A percentile compares a stretch with the other conserved stretches of the same genome.
These are phyloP conservation scores for Nasua narica DNA, from an alignment of 2,797 vertebrate genomes.

Conservation along the genomic window DNA sequence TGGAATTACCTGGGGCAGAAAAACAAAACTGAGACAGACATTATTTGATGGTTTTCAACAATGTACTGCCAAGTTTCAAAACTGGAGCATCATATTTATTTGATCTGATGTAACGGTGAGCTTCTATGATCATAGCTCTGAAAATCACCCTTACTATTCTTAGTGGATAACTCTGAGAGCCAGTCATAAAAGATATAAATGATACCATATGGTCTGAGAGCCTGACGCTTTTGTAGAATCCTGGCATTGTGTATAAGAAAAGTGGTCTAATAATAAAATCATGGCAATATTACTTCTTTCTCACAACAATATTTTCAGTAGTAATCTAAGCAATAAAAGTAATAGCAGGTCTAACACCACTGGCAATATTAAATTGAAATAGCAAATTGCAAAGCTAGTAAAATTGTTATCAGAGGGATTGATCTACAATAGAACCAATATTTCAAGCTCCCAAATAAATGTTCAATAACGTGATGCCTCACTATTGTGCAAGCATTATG, in stretches of 20 bases:
- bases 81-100: background rate
- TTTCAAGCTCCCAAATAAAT: slow-evolving; percentile 66
- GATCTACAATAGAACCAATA: slow-evolving; percentile 60
- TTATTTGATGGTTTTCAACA: background rate
- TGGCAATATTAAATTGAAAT: slow-evolving; percentile 73
- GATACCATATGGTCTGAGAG: background rate
- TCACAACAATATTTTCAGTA: slow-evolving; percentile 65
- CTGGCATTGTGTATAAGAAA: background rate
- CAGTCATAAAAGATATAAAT: slow-evolving; percentile 49
- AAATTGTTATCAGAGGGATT: slow-evolving; percentile 65
- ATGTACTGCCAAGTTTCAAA: background rate
- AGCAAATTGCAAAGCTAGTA: slow-evolving; percentile 63
- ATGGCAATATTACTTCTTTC: slow-evolving; percentile 28
- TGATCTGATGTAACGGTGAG: background rate
- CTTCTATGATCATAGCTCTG: background rate
- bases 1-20: background rate
- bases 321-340: slow-evolving; percentile 75
- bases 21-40: background rate
- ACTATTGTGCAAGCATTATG: slow-evolving; percentile 60
- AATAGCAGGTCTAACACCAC: slow-evolving; percentile 55
- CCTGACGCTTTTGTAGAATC: background rate
- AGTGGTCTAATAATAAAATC: slow-evolving; percentile 19
- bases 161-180: background rate
- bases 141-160: slow-evolving; percentile 28
- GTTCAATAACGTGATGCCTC: slow-evolving; percentile 70